phyloP scores from a whole-genome alignment of 2,113 vertebrate species.

The Ageneiosus marmoratus region DNA sequence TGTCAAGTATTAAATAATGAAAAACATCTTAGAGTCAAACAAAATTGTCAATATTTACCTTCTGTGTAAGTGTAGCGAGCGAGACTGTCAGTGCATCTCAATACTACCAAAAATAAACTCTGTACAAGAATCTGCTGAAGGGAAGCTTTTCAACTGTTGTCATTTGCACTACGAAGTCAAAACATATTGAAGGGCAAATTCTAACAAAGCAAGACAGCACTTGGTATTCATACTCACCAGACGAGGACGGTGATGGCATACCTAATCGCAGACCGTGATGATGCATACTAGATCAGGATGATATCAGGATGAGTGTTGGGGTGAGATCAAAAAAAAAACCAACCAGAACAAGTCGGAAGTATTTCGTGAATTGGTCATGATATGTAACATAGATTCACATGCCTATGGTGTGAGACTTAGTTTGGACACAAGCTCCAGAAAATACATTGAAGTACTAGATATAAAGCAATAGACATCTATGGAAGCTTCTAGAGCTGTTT shows the following conservation, averaged over 20 bases:
- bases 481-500: no score
- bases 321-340: not conserved
- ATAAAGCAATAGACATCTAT: no score
- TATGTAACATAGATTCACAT: not conserved
- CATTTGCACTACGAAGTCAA: slow-evolving; percentile 31
- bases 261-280: slow-evolving; percentile 21
- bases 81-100: not conserved
- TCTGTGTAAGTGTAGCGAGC: not conserved
- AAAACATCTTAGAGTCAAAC: not conserved
- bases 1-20: not conserved
- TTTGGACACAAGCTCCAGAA: not conserved
- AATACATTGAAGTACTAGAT: no score
- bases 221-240: slow-evolving; percentile 41
- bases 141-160: slow-evolving; percentile 31
- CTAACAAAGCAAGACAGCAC: slow-evolving; percentile 29
- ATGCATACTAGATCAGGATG: slow-evolving; percentile 34
- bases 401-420: not conserved
- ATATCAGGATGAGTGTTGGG: slow-evolving; percentile 8
- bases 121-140: not conserved
- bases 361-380: not conserved
- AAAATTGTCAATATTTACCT: not conserved
- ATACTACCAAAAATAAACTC: not conserved
- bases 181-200: slow-evolving; percentile 31
- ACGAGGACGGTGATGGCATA: slow-evolving; percentile 19
- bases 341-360: not conserved